phyloP scores from a whole-genome alignment of 23 tunicate genomes.

The Trididemnum nubilum region DNA sequence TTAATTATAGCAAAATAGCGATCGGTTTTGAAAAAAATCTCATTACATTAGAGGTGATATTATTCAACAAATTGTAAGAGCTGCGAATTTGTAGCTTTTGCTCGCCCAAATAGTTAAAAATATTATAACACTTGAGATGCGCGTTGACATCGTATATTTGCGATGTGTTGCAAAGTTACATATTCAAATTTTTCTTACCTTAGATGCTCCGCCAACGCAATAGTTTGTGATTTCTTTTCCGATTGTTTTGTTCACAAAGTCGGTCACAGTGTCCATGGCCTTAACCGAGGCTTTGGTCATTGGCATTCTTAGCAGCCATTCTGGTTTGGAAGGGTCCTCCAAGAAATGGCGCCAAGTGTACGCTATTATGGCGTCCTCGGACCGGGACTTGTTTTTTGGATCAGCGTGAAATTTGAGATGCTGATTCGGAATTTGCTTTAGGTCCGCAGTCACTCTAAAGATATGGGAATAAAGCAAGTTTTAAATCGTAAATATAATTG shows the following conservation, averaged over 20 bases:
- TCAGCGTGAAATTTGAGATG: conserved; percentile 67
- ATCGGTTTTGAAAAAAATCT: no score
- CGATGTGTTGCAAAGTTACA: no score
- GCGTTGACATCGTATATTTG: no score
- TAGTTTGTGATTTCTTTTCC: conserved; percentile 52
- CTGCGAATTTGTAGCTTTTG: no score
- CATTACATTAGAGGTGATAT: no score
- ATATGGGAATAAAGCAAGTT: neutral
- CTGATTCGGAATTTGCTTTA: conserved; percentile 87
- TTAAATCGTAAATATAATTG: conserved; percentile 1
- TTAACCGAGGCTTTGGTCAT: conserved; percentile 95
- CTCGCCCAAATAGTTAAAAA: no score
- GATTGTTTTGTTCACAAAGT: conserved; percentile 76
- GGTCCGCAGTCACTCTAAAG: conserved; percentile 58
- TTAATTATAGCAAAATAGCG: no score
- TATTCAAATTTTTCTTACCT: conserved; percentile 41
- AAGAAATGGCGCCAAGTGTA: conserved; percentile 95
- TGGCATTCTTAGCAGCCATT: conserved; percentile 88
- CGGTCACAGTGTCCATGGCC: conserved; percentile 85
- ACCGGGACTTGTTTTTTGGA: conserved; percentile 62
- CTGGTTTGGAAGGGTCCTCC: conserved; percentile 81
- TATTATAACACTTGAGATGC: no score
- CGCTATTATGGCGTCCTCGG: conserved; percentile 95
- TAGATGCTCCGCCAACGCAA: conserved; percentile 93
- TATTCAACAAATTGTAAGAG: no score